Evolutionary conservation across 92 coral and sea anemone genomes (phyloP), one percentile per base, ranked within the genome.

Genomic region (Nematostella vectensis): DNA sequence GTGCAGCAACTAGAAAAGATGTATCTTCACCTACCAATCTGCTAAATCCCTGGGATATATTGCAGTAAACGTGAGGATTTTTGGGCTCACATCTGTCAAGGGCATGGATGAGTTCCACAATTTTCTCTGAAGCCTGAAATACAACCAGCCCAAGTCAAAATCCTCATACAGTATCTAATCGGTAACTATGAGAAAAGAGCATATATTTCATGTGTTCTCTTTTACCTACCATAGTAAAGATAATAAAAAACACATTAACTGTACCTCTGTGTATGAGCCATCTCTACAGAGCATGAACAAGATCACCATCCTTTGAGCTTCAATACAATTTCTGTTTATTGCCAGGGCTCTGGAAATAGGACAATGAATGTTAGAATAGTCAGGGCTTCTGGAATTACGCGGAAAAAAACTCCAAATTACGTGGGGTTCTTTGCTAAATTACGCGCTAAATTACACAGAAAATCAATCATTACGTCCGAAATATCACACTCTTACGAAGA

Each of bases 21-120:
- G n/a, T n/a, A n/a, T n/a, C n/a, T 49, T 12, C 51, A 47, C 88
- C 68, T 55, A 93, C 99, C 80, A 93, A 72, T 43, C 96, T 81
- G 76, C 99, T 93, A 37, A 78, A 66, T 11, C 87, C 87, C 61
- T 72, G 85, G 18, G 96, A 77, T 48, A 88, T 62, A 54, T 81
- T 78, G 54, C 81, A 77, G 62, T 93, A 93, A 30, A 93, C 54
- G 13, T 43, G 70, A 55, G 95, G 95, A 59, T 88, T 93, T 53
- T 79, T 77, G 1, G 99, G 99, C 47, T 93, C 99, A 75, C 86
- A 74, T 61, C 99, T 69, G 70, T 93, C 99, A 25, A 87, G 72
- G 31, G 60, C 72, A 58, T 87, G 96, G 26, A 93, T 87, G 58
- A 93, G 71, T 42, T 93, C 99, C 30, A 87, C 99, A 21, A 83